Percentiles rank a stretch among this genome's conserved stretches.
These are phyloP conservation scores for Crenuchus spilurus DNA, from an alignment of 2,797 vertebrate genomes.

Conservation along the genomic window DNA sequence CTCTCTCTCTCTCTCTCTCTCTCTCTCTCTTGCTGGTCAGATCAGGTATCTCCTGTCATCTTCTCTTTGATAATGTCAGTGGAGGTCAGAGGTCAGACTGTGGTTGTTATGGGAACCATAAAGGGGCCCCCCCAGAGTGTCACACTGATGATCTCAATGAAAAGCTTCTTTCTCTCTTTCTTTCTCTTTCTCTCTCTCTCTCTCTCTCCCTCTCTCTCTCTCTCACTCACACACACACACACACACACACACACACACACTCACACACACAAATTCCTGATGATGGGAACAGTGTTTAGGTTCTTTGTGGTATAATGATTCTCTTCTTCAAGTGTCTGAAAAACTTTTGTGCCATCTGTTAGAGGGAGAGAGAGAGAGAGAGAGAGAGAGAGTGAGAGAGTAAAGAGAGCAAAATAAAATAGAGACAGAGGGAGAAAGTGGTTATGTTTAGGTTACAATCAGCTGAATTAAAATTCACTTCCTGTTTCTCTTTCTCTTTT, in stretches of 20 bases:
- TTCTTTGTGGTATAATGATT: too few species aligned
- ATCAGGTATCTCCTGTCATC: constrained; percentile 10
- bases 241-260: too few species aligned
- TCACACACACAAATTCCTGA: too few species aligned
- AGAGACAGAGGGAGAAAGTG: constrained; percentile 26
- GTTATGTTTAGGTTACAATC: too few species aligned
- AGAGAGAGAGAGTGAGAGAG: constrained; percentile 13
- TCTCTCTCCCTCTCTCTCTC: constrained; percentile 16
- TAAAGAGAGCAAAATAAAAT: too few species aligned
- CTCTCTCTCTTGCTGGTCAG: not conserved
- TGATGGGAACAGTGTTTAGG: too few species aligned
- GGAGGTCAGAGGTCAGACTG: constrained; percentile 18
- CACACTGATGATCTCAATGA: not conserved
- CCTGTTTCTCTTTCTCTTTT: constrained; percentile 79
- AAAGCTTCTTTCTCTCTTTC: constrained; percentile 26
- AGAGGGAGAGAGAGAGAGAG: not conserved
- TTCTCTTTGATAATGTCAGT: constrained; percentile 14
- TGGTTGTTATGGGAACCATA: not conserved
- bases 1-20: not conserved
- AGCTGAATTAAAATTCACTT: constrained; percentile 74
- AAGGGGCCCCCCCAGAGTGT: not conserved
- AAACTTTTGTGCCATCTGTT: too few species aligned
- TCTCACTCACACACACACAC: too few species aligned
- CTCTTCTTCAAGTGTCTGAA: too few species aligned
- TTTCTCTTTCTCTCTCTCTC: constrained; percentile 26